Base-by-base conservation (phyloP, 1,140 invertebrate genomes). In the Solen grandis region DNA sequence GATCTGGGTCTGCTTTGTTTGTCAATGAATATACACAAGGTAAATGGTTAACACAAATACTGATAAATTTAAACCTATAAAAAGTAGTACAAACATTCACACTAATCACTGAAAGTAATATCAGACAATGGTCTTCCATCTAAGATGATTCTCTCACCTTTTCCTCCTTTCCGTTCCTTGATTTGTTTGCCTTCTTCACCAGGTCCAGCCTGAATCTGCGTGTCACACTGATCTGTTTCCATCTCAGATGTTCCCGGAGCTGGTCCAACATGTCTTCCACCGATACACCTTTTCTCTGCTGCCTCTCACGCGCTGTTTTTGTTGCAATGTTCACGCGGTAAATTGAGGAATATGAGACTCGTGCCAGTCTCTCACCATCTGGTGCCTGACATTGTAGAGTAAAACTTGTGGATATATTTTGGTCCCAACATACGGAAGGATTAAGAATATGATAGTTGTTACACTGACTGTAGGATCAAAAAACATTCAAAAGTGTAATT, bases 261-360 rank as follows among this genome's bases (percentile, higher is more conserved):
- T 77, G 84, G 55, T 91, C 90, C 86, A 89, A 88, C 66, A 86
- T 66, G 63, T 91, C 88, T 22, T 90, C 90, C 4, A 63, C 73
- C 2, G 82, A 57, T 46, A 70, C 75, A n/a, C 82, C 68, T 3
- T 70, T 41, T 19, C 77, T 60, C 25, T 83, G 83, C 14, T 82
- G 80, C 8, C 86, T 70, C 22, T 90, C 88, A 57, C 82, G 83
- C 0, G 84, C 80, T 19, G 81, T 74, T 57, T 86, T 87, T 8
- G 84, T 87, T 5, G 79, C 85, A 22, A 90, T 85, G 41, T 88
- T 87, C 19, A 91, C 84, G 65, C 79, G 83, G n/a, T 84, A 83
- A 19, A 91, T 76, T 16, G 83, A 73, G 0, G 74, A 81, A 72
- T 88, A 91, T 2, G 86, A 87, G 19, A 91, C 38, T 31, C 83